phyloP scores from a whole-genome alignment of 2,113 vertebrate species.

The Calyptommatus sinebrachiatus region DNA sequence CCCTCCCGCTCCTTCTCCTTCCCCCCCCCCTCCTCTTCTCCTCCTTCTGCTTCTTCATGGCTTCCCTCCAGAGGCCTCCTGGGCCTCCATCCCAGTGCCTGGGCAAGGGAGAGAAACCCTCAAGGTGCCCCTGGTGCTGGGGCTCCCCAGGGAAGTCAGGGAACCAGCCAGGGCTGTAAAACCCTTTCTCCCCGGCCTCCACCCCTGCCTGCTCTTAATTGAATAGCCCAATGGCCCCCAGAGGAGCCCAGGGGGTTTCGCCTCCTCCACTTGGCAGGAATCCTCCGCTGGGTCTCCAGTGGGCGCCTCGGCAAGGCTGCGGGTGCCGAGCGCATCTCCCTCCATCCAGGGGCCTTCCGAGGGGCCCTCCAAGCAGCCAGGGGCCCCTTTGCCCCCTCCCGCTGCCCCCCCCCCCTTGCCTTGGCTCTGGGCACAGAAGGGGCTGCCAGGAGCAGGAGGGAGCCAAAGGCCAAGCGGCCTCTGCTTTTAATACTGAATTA shows the following conservation, averaged over 20 bases:
- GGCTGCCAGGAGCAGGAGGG: conserved; percentile 1
- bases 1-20: no score
- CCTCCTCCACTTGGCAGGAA: not conserved
- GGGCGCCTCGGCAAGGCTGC: conserved; percentile 51
- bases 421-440: not conserved
- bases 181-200: conserved; percentile 57
- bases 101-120: not conserved
- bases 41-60: no score
- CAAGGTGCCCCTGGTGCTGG: conserved; percentile 29
- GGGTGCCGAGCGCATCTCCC: conserved; percentile 44
- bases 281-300: conserved; percentile 16
- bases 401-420: not conserved
- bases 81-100: not conserved
- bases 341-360: conserved; percentile 67
- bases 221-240: conserved; percentile 47
- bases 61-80: no score
- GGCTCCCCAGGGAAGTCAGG: not conserved
- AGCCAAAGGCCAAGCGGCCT: conserved; percentile 61
- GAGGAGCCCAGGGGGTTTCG: conserved; percentile 31
- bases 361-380: conserved; percentile 61
- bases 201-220: conserved; percentile 67
- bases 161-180: conserved; percentile 57
- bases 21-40: no score
- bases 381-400: conserved; percentile 33
- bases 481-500: conserved; percentile 80